Conservation (phyloP, 1,140 invertebrate genomes). For the Maconellicoccus hirsutus region DNA sequence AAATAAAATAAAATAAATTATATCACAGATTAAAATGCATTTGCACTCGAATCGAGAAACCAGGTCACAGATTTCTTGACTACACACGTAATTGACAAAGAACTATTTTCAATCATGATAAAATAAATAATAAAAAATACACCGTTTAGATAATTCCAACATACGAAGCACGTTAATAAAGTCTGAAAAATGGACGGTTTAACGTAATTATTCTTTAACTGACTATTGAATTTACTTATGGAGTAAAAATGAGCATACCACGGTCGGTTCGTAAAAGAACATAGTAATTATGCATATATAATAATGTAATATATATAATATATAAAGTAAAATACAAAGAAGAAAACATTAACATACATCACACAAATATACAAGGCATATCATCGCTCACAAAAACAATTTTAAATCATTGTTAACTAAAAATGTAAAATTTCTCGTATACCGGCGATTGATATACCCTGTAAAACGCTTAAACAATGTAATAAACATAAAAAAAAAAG, state of each 20-base stretch:
- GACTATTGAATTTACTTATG: background rate
- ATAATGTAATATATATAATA: background rate
- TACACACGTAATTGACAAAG: background rate
- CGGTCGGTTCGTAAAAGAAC: background rate
- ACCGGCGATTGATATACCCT: background rate
- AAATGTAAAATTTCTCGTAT: background rate
- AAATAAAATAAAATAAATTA: constrained; percentile 1
- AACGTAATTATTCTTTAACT: background rate
- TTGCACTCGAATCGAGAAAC: background rate
- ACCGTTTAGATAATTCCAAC: too few species aligned
- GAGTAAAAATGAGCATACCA: background rate
- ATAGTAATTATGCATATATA: background rate
- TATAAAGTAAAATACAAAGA: constrained; percentile 4
- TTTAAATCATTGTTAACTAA: background rate
- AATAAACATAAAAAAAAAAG: background rate
- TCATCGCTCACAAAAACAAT: background rate
- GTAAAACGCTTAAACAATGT: background rate
- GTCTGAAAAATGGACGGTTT: background rate
- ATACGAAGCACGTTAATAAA: constrained; percentile 2
- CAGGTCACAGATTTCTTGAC: background rate
- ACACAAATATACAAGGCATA: background rate
- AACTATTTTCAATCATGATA: too few species aligned
- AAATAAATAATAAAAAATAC: too few species aligned
- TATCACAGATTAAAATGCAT: constrained; percentile 5
- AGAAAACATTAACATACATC: constrained; percentile 3